Percentiles rank a stretch among this genome's conserved stretches.
Evolutionary conservation across 2,113 vertebrate species (phyloP).

Genomic region (Diadophis punctatus): DNA sequence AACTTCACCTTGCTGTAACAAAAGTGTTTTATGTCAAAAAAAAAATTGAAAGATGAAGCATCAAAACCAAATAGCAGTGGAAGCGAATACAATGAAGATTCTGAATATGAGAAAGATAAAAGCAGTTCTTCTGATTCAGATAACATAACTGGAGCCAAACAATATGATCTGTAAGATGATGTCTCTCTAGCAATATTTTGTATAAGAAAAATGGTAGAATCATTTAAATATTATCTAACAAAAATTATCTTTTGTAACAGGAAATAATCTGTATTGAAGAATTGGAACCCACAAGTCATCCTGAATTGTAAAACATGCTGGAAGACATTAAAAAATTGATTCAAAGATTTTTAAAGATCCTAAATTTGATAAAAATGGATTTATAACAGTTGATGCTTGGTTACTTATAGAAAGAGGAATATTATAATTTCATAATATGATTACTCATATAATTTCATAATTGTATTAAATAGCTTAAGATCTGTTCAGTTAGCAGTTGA

Average conservation of each 20-base stretch:
- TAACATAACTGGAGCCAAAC: neutral
- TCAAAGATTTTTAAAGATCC: neutral
- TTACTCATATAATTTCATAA: neutral
- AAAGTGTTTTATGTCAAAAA: neutral
- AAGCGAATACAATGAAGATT: neutral
- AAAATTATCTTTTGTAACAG: neutral
- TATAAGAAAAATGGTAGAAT: neutral
- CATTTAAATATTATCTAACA: neutral
- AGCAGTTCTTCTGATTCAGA: neutral
- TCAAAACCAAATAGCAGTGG: neutral
- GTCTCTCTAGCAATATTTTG: neutral
- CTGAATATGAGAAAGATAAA: neutral
- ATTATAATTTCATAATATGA: neutral
- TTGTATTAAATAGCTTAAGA: neutral
- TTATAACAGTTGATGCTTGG: neutral
- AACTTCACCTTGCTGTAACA: neutral
- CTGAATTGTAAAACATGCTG: neutral
- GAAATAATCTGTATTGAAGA: neutral
- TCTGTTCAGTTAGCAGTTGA: neutral
- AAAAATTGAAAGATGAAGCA: neutral
- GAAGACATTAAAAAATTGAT: neutral
- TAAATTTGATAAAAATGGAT: neutral
- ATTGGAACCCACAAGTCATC: neutral
- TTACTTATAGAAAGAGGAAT: neutral
- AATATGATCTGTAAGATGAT: neutral